These are phyloP conservation scores for Pantelozetes paolii DNA, from an alignment of 2,888 invertebrate species.

Conservation along the genomic window DNA sequence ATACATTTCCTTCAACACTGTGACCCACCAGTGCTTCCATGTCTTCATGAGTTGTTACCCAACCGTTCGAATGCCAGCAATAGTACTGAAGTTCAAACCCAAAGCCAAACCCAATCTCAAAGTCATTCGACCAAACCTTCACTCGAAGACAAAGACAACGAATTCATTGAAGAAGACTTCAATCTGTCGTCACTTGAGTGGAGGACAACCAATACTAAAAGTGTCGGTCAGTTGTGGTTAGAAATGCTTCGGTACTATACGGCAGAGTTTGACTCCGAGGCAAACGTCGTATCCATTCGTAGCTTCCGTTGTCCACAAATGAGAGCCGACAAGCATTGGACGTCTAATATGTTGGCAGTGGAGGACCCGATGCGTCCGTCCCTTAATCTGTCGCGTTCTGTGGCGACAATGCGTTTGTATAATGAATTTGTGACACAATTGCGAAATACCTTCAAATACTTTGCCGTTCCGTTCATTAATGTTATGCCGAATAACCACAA, in stretches of 20 bases:
- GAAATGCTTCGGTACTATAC: conserved; percentile 53
- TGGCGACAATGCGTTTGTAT: conserved; percentile 54
- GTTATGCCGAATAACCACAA: not conserved
- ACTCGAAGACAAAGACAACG: not conserved
- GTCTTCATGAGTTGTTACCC: conserved; percentile 53
- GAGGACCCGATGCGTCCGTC: conserved; percentile 56
- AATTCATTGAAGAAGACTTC: conserved; percentile 38
- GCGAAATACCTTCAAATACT: conserved; percentile 55
- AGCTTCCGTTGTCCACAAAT: conserved; percentile 45
- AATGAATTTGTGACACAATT: conserved; percentile 56
- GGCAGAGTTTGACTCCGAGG: conserved; percentile 43
- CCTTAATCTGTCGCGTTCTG: conserved; percentile 55
- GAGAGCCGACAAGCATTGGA: conserved; percentile 51
- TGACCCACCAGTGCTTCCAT: conserved; percentile 53
- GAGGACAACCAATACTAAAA: conserved; percentile 49
- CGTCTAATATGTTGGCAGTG: conserved; percentile 51
- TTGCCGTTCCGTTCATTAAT: conserved; percentile 53
- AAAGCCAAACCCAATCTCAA: not conserved
- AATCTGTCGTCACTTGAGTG: conserved; percentile 46
- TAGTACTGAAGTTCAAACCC: not conserved
- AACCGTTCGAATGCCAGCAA: not conserved
- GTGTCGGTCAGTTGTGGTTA: conserved; percentile 53
- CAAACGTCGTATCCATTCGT: conserved; percentile 45
- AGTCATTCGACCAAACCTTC: not conserved
- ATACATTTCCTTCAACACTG: conserved; percentile 57